Evolutionary conservation across 2,113 vertebrate genomes (phyloP).

Genomic region (Pavo muticus): DNA sequence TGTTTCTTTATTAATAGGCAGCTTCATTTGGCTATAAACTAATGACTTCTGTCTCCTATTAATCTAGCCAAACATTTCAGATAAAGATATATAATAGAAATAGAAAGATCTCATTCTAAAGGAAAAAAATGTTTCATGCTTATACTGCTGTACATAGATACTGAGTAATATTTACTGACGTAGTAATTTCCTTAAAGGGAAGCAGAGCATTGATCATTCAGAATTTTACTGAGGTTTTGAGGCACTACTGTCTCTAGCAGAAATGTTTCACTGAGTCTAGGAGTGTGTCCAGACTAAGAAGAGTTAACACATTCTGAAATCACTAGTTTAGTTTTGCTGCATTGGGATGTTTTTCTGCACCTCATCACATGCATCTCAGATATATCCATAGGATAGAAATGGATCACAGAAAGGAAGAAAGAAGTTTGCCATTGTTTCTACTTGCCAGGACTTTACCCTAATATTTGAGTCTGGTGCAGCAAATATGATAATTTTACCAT

Average conservation of each 20-base stretch:
- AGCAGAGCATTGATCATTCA: background rate
- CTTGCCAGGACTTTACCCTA: background rate
- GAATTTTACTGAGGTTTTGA: background rate
- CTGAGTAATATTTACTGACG: background rate
- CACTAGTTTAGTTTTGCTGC: background rate
- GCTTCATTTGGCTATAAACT: background rate
- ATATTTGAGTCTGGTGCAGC: slow-evolving; percentile 29
- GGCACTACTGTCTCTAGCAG: background rate
- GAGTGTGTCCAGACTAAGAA: background rate
- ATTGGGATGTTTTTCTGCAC: background rate
- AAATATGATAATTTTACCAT: slow-evolving; percentile 40
- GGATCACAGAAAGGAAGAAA: background rate
- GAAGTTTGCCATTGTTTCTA: background rate
- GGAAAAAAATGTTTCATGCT: background rate
- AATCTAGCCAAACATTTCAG: background rate
- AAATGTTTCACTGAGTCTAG: background rate
- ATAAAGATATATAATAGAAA: background rate
- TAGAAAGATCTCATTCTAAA: background rate
- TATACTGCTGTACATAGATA: background rate
- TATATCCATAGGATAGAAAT: background rate
- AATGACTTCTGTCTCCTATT: background rate
- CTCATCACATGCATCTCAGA: background rate
- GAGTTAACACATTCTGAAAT: background rate
- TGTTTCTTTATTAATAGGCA: background rate
- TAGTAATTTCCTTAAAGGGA: background rate